A percentile compares a stretch with the other conserved stretches of the same genome.
Conservation (phyloP, 2,113 vertebrate genomes). For the Propithecus coquereli region DNA sequence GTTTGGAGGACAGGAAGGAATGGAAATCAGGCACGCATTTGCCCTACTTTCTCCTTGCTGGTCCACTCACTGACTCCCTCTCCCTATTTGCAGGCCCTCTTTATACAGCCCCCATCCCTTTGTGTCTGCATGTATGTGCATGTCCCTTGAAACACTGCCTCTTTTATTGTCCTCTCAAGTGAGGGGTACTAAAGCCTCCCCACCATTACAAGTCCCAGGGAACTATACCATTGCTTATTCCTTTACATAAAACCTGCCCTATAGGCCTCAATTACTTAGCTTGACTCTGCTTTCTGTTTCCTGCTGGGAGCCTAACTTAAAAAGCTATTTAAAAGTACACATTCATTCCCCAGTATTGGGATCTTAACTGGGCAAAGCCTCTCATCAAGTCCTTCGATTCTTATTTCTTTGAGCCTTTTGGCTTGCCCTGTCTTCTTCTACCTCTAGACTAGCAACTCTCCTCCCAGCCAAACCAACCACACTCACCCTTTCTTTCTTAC, state of each 20-base stretch:
- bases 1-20: neutral
- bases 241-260: neutral
- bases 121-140: neutral
- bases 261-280: neutral
- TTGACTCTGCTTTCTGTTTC: neutral
- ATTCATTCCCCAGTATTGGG: neutral
- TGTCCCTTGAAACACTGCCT: neutral
- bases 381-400: neutral
- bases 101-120: neutral
- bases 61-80: neutral
- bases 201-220: neutral
- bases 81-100: neutral
- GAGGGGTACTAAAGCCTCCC: neutral
- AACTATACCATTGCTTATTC: neutral
- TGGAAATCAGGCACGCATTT: neutral
- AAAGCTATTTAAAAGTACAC: neutral
- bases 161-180: neutral
- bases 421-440: neutral
- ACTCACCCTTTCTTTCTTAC: neutral
- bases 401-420: neutral
- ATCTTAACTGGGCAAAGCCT: neutral
- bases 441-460: neutral
- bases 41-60: neutral
- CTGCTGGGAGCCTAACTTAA: neutral
- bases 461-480: neutral